Base-by-base conservation (phyloP, 2,797 vertebrate species). In the Cirrhinus mrigala region DNA sequence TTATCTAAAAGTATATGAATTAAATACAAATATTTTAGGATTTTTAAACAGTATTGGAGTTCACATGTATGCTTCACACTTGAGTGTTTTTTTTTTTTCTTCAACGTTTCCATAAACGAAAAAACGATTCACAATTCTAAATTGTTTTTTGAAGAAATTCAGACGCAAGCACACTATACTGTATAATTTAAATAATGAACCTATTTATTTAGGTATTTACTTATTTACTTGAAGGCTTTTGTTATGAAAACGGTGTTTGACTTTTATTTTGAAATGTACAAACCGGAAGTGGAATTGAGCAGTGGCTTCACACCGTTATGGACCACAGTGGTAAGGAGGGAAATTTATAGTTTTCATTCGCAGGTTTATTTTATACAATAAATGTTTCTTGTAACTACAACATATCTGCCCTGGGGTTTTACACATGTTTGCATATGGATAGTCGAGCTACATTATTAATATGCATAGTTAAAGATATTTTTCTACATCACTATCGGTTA, bases 301-400 rank as follows among this genome's bases (percentile, higher is more conserved):
- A 37, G 27, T 62, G 5, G 4, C 54, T 70, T 89, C 78, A 85
- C 74, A 68, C 40, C 79, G 79, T 7, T 37, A 90, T 90, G 89
- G 89, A 89, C 52, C 78, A 86, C 33, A 88, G 81, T 86, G 89
- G 89, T 90, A 86, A 90, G 89, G 82, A 89, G 86, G 84, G 86
- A 89, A 87, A 73, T 64, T 40, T 80, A 52, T 62, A 79, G n/a
- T 81, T 71, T 88, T 33, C 75, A 54, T 62, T 69, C 9, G 11
- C 12, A 50, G 8, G 16, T 52, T 62, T 64, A 50, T 52, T 40
- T 29, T 4, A 18, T 7, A 1, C 14, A 11, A 78, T 71, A 64
- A 22, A 15, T 16, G 20, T 79, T 56, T 80, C 52, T 60, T 22
- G 20, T 40, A 18, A 40, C 9, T 11, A 8, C n/a, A 27, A 37